Percentiles rank a stretch among this genome's conserved stretches.
Evolutionary conservation across 2,888 invertebrate genomes (phyloP).

Genomic region (Altica lythri): DNA sequence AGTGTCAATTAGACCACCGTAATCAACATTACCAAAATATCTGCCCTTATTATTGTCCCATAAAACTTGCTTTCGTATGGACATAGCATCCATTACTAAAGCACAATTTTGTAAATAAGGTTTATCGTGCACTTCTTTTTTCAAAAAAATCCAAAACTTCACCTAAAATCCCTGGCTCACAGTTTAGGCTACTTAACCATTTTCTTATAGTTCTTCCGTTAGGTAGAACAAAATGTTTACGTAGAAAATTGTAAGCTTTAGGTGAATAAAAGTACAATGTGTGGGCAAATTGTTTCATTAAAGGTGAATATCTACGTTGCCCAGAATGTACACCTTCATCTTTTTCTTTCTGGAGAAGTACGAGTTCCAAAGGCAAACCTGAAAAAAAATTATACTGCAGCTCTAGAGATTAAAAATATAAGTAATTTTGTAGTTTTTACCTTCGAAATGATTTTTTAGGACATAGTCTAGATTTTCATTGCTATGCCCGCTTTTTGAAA

Average conservation of each 20-base stretch:
- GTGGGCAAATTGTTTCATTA: slow-evolving; percentile 34
- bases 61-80: too few relatives aligned
- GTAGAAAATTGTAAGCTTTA: slow-evolving; percentile 34
- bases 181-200: too few relatives aligned
- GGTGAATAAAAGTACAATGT: too few relatives aligned
- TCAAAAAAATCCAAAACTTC: too few relatives aligned
- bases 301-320: slow-evolving; percentile 21
- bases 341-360: slow-evolving; percentile 13
- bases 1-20: too few relatives aligned
- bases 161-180: too few relatives aligned
- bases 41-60: not conserved
- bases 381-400: not conserved
- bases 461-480: slow-evolving; percentile 26
- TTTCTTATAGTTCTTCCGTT: too few relatives aligned
- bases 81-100: too few relatives aligned
- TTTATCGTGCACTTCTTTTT: too few relatives aligned
- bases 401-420: too few relatives aligned
- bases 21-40: not conserved
- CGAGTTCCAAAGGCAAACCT: slow-evolving; percentile 33
- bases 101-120: too few relatives aligned
- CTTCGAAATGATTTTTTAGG: slow-evolving; percentile 32
- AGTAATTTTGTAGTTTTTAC: slow-evolving; percentile 14
- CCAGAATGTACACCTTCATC: slow-evolving; percentile 5
- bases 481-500: slow-evolving; percentile 21
- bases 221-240: slow-evolving; percentile 31